Percentiles rank a stretch among this genome's conserved stretches.
These are phyloP conservation scores for Tympanuchus pallidicinctus DNA, from an alignment of 2,113 vertebrate genomes.

Conservation along the genomic window DNA sequence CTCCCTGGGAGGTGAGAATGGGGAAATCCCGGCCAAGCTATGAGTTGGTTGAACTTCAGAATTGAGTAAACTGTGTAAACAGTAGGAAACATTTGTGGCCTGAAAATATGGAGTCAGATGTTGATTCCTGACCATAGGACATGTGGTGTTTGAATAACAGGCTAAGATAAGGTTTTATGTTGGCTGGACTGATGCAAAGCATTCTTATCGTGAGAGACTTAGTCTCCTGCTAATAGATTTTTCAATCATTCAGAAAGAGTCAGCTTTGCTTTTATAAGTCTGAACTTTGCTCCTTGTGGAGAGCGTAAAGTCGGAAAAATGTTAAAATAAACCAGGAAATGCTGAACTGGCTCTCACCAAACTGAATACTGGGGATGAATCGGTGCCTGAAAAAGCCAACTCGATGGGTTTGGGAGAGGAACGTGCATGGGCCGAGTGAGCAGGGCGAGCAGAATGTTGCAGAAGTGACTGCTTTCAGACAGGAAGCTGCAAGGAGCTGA, in stretches of 20 bases:
- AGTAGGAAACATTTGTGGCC: neutral
- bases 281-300: neutral
- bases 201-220: neutral
- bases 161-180: neutral
- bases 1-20: neutral
- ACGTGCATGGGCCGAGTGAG: neutral
- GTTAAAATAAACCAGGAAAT: neutral
- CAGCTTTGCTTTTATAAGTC: neutral
- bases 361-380: neutral
- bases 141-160: neutral
- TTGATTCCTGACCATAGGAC: neutral
- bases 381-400: neutral
- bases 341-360: neutral
- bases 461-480: neutral
- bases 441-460: neutral
- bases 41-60: neutral
- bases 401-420: neutral
- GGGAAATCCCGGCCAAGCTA: neutral
- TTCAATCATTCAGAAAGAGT: neutral
- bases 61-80: neutral
- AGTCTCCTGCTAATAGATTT: neutral
- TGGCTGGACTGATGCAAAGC: neutral
- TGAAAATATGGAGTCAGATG: neutral
- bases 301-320: neutral
- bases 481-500: neutral